These are phyloP conservation scores for Drosophila nebulosa DNA, from an alignment of 1,140 invertebrate genomes.

Conservation along the genomic window DNA sequence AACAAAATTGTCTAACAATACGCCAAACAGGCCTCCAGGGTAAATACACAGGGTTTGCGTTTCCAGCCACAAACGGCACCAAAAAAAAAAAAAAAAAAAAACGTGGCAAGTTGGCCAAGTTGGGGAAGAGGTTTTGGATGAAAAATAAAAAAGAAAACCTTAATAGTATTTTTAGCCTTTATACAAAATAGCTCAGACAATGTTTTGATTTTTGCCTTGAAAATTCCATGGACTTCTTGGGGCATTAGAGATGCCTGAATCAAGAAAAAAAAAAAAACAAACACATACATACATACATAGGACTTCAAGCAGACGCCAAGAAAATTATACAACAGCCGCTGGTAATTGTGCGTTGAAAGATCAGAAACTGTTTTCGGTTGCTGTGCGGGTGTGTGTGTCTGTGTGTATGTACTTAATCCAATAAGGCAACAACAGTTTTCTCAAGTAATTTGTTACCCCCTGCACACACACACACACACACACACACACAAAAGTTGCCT, in stretches of 20 bases:
- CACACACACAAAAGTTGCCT: not conserved
- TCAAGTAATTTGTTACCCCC: conserved; percentile 73
- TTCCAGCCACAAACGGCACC: conserved; percentile 3
- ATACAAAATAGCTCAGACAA: conserved; percentile 1
- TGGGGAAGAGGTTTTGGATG: not conserved
- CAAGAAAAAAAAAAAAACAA: conserved; percentile 22
- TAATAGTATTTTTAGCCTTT: conserved; percentile 43
- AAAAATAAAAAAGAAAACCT: not conserved
- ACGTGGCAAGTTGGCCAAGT: conserved; percentile 11
- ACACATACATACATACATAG: not conserved
- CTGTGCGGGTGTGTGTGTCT: conserved; percentile 4
- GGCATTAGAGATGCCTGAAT: not conserved
- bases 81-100: conserved; percentile 2
- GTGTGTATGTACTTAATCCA: conserved; percentile 54
- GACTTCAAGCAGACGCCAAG: not conserved
- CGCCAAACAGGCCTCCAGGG: conserved; percentile 71
- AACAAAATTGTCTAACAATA: conserved; percentile 79
- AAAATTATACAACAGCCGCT: conserved; percentile 76
- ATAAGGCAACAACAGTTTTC: conserved; percentile 77
- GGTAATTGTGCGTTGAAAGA: conserved; percentile 72
- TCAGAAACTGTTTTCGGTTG: conserved; percentile 45
- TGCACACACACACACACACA: conserved; percentile 15
- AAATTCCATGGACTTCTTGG: not conserved
- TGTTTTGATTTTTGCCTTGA: not conserved
- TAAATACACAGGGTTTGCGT: conserved; percentile 48